Evolutionary conservation across 2,797 vertebrate species (phyloP).

Genomic region (Eulemur rubriventer): DNA sequence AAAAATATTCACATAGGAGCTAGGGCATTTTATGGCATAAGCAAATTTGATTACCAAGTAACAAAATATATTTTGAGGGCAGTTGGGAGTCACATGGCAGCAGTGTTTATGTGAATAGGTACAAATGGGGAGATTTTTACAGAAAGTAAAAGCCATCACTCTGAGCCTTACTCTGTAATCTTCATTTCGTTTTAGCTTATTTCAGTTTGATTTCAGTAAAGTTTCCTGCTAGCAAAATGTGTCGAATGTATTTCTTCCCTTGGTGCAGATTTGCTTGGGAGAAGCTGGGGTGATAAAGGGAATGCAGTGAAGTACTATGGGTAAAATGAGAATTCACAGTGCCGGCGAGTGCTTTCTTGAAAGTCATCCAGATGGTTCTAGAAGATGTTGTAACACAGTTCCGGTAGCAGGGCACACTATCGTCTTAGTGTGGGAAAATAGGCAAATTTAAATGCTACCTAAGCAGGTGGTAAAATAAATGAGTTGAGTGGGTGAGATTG

Average conservation of each 20-base stretch:
- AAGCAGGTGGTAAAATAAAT: background rate
- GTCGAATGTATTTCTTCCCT: background rate
- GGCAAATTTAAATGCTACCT: background rate
- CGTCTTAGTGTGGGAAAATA: background rate
- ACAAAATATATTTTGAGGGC: conserved; percentile 65
- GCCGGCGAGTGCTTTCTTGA: background rate
- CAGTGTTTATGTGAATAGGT: conserved; percentile 38
- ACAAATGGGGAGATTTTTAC: conserved; percentile 31
- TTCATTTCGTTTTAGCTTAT: background rate
- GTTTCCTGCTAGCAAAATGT: conserved; percentile 22
- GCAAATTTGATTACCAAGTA: conserved; percentile 67
- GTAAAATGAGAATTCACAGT: background rate
- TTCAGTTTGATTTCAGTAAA: conserved; percentile 32
- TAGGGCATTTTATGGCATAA: conserved; percentile 52
- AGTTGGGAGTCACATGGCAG: conserved; percentile 40
- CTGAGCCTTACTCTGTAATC: background rate
- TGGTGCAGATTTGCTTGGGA: background rate
- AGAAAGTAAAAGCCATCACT: background rate
- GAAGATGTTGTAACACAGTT: background rate
- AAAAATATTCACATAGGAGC: conserved; percentile 48
- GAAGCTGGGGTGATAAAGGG: background rate
- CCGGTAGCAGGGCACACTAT: background rate
- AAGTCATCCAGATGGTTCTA: background rate
- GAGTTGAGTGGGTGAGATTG: background rate
- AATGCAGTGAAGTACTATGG: background rate